These are phyloP conservation scores for Drosophila kanekoi DNA, from an alignment of 2,888 invertebrate genomes.

Conservation along the genomic window DNA sequence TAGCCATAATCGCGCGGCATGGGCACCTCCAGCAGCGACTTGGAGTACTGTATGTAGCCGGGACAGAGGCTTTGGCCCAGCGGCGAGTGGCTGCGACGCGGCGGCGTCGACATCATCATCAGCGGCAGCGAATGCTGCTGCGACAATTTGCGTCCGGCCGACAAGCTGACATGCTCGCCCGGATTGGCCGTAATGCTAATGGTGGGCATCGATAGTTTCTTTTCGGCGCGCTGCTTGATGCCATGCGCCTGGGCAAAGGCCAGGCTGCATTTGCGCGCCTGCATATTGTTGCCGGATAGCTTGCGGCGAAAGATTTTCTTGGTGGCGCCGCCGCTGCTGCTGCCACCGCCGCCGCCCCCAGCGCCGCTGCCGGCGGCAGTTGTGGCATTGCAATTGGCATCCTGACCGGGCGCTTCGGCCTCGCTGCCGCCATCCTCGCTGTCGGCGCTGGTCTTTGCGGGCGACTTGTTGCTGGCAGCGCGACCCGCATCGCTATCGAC, in stretches of 20 bases:
- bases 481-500: slow-evolving; percentile 35
- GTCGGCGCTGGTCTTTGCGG: slow-evolving; percentile 24
- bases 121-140: slow-evolving; percentile 56
- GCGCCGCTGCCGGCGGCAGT: not conserved
- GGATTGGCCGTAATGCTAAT: slow-evolving; percentile 73
- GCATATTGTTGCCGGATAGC: slow-evolving; percentile 80
- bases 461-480: slow-evolving; percentile 11
- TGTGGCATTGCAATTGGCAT: slow-evolving; percentile 19
- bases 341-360: slow-evolving; percentile 5
- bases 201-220: slow-evolving; percentile 77
- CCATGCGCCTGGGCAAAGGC: slow-evolving; percentile 85
- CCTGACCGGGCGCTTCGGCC: slow-evolving; percentile 7
- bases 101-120: slow-evolving; percentile 37
- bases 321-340: slow-evolving; percentile 26
- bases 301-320: slow-evolving; percentile 83
- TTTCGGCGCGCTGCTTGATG: slow-evolving; percentile 72
- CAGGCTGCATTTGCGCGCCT: slow-evolving; percentile 83
- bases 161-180: slow-evolving; percentile 59
- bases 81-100: slow-evolving; percentile 80
- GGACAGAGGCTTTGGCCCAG: slow-evolving; percentile 86
- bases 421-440: slow-evolving; percentile 46
- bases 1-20: slow-evolving; percentile 93
- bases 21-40: slow-evolving; percentile 91
- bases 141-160: slow-evolving; percentile 57
- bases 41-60: slow-evolving; percentile 93